Conservation (phyloP, 2,113 vertebrate species). For the Seriola quinqueradiata region DNA sequence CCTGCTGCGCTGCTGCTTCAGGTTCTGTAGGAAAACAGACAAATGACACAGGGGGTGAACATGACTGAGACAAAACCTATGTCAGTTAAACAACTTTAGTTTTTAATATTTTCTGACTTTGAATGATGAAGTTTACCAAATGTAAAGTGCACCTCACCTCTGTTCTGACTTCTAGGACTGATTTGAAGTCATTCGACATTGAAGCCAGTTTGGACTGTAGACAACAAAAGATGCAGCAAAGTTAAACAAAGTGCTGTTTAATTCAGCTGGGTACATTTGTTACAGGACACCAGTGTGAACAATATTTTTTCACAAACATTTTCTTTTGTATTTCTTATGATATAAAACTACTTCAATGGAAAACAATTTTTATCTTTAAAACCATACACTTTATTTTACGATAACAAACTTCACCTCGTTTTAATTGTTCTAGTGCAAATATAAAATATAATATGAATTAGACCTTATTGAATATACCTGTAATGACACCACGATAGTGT, state of each 20-base stretch:
- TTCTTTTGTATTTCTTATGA: neutral
- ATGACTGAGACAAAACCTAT: neutral
- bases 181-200: slow-evolving; percentile 97
- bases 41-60: neutral
- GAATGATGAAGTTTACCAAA: neutral
- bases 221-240: slow-evolving; percentile 34
- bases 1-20: slow-evolving; percentile 93
- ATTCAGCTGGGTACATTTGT: neutral
- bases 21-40: slow-evolving; percentile 82
- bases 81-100: neutral
- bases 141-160: slow-evolving; percentile 84
- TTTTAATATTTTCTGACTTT: neutral
- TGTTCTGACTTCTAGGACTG: slow-evolving; percentile 94
- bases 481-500: slow-evolving; percentile 94
- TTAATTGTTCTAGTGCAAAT: neutral
- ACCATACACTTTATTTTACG: neutral
- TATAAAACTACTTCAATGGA: neutral
- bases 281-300: neutral
- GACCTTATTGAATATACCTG: slow-evolving; percentile 84
- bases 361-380: neutral
- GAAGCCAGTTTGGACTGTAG: slow-evolving; percentile 92
- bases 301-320: neutral
- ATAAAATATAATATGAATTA: neutral
- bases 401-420: too few relatives aligned
- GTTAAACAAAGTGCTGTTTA: neutral